These are phyloP conservation scores for Thunnus thynnus DNA, from an alignment of 2,113 vertebrate genomes.

Conservation along the genomic window DNA sequence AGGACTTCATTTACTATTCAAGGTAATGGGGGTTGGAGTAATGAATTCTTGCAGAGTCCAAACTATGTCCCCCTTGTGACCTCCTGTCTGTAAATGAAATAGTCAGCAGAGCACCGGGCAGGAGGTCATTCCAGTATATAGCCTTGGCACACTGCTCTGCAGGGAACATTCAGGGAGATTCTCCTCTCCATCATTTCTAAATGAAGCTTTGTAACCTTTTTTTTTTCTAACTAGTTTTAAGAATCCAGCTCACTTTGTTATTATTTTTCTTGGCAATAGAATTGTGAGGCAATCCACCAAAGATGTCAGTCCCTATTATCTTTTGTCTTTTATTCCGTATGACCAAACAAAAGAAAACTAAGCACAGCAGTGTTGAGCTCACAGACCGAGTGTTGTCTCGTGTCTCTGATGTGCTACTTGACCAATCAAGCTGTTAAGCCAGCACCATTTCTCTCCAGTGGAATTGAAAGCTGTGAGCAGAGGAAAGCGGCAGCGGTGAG, in stretches of 20 bases:
- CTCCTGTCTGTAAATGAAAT: conserved; percentile 81
- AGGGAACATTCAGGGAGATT: conserved; percentile 60
- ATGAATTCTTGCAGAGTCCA: conserved; percentile 78
- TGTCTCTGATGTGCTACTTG: conserved; percentile 64
- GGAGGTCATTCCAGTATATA: conserved; percentile 67
- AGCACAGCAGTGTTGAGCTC: conserved; percentile 28
- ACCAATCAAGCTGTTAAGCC: conserved; percentile 66
- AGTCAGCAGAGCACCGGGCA: conserved; percentile 73
- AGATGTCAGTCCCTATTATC: conserved; percentile 66
- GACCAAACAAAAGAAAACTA: conserved; percentile 59
- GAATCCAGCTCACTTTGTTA: conserved; percentile 60
- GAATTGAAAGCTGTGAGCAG: conserved; percentile 40
- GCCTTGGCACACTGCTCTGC: conserved; percentile 46
- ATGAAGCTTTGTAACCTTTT: conserved; percentile 50
- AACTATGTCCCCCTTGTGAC: conserved; percentile 74
- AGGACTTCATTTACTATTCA: conserved; percentile 79
- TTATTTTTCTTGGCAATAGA: conserved; percentile 64
- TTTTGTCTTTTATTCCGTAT: conserved; percentile 58
- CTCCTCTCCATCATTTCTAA: conserved; percentile 64
- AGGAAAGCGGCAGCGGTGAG: conserved; percentile 23
- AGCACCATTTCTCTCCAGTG: conserved; percentile 41
- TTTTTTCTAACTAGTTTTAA: conserved; percentile 37
- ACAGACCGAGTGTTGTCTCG: conserved; percentile 39
- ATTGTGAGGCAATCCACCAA: conserved; percentile 57
- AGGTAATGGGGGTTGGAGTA: conserved; percentile 71